Conservation (phyloP, 2,113 vertebrate species). For the Oreochromis spilurus region DNA sequence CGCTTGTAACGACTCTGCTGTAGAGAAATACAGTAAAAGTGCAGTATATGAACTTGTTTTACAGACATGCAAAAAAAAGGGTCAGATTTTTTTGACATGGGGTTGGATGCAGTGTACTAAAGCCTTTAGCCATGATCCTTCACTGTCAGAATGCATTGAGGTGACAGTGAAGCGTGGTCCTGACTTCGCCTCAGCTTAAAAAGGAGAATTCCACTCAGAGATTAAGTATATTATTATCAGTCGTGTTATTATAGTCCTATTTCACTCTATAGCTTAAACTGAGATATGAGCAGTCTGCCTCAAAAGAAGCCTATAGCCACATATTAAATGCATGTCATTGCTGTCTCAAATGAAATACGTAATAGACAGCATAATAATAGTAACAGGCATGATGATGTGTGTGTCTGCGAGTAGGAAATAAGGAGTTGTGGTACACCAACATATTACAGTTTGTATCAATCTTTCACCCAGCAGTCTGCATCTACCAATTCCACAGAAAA, state of each 20-base stretch:
- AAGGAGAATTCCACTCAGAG: background rate
- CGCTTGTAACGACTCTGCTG: background rate
- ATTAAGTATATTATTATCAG: background rate
- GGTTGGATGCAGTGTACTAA: background rate
- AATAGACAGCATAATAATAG: constrained; percentile 19
- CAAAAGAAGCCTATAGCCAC: background rate
- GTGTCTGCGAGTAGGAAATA: background rate
- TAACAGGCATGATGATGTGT: background rate
- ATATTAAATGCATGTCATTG: constrained; percentile 7
- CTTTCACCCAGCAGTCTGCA: background rate
- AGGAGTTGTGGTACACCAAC: background rate
- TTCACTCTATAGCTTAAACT: background rate
- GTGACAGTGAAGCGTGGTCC: background rate
- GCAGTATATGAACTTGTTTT: background rate
- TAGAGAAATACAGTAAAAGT: background rate
- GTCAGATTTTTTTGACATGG: background rate
- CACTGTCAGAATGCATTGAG: background rate
- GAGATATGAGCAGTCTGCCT: background rate
- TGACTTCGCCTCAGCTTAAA: background rate
- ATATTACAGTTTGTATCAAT: background rate
- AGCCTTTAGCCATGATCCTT: background rate
- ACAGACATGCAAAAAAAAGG: background rate
- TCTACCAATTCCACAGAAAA: background rate
- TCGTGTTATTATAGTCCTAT: background rate
- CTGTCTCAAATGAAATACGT: constrained; percentile 9